A percentile compares a stretch with the other conserved stretches of the same genome.
Evolutionary conservation across 2,113 vertebrate genomes (phyloP).

Genomic region (Varanus salvator): DNA sequence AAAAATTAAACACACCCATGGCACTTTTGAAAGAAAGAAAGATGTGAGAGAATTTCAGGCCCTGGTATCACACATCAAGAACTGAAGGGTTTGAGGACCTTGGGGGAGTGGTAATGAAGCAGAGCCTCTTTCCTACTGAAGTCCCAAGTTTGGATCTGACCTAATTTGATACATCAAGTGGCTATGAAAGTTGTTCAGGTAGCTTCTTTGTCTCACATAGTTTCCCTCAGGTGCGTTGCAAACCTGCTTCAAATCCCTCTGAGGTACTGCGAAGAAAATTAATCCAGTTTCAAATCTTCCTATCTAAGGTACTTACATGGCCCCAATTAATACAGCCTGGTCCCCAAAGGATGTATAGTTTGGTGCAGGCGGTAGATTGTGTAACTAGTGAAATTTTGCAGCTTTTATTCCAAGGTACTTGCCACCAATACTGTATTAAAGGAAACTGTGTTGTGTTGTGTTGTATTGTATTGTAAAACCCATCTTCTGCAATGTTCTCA

Average conservation of each 20-base stretch:
- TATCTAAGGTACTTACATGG: constrained; percentile 31
- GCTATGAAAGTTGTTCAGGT: constrained; percentile 43
- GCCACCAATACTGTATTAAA: background rate
- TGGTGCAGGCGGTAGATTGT: background rate
- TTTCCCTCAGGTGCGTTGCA: background rate
- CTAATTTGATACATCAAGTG: constrained; percentile 38
- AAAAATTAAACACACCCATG: background rate
- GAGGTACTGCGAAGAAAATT: constrained; percentile 21
- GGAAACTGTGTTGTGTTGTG: background rate
- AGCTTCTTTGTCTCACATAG: constrained; percentile 20
- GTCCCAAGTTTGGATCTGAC: constrained; percentile 58
- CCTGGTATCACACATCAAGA: background rate
- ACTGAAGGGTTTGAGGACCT: background rate
- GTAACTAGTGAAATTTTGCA: background rate
- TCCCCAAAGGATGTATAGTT: background rate
- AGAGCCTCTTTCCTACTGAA: background rate
- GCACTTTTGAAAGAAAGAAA: background rate
- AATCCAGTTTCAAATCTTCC: constrained; percentile 19
- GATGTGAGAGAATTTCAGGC: background rate
- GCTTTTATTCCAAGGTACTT: background rate
- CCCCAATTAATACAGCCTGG: constrained; percentile 29
- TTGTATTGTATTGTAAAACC: background rate
- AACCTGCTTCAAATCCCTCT: constrained; percentile 8
- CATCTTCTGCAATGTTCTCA: too few relatives aligned
- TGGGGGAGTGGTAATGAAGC: background rate